phyloP scores from a whole-genome alignment of 1,140 invertebrate species.

The Drosophila arizonae region DNA sequence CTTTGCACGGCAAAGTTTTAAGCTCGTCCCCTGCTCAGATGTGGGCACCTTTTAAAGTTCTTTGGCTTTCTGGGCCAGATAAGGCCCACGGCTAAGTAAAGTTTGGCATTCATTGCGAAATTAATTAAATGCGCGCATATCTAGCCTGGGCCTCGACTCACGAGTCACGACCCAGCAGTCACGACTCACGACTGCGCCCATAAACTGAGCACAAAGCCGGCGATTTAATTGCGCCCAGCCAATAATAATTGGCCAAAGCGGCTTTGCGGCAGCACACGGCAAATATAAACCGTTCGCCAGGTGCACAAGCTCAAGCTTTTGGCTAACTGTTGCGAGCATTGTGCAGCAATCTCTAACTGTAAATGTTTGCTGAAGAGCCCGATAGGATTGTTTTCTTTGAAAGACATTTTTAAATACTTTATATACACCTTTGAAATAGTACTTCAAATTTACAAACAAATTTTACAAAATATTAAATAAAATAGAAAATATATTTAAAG shows the following conservation, averaged over 20 bases:
- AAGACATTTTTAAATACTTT: no score
- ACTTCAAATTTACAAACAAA: no score
- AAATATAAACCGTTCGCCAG: constrained; percentile 20
- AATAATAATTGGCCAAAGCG: constrained; percentile 53
- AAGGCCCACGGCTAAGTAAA: constrained; percentile 16
- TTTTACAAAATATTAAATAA: no score
- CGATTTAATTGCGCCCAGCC: constrained; percentile 40
- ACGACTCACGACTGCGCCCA: constrained; percentile 4
- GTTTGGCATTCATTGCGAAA: constrained; percentile 42
- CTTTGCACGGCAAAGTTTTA: constrained; percentile 47
- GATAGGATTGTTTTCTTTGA: no score
- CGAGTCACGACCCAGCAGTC: constrained; percentile 12
- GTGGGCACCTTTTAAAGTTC: constrained; percentile 35
- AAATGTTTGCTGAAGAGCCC: no score
- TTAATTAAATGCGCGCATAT: constrained; percentile 47
- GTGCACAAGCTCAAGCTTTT: constrained; percentile 16
- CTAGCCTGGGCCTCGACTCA: constrained; percentile 24
- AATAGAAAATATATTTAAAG: no score
- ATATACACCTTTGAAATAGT: no score
- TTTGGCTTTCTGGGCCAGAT: constrained; percentile 23
- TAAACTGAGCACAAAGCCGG: background rate
- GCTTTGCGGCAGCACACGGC: constrained; percentile 21
- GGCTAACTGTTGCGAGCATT: background rate
- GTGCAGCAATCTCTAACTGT: background rate
- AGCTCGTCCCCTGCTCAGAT: constrained; percentile 13